These are phyloP conservation scores for Vulpes ferrilata DNA, from an alignment of 2,113 vertebrate genomes.

Conservation along the genomic window DNA sequence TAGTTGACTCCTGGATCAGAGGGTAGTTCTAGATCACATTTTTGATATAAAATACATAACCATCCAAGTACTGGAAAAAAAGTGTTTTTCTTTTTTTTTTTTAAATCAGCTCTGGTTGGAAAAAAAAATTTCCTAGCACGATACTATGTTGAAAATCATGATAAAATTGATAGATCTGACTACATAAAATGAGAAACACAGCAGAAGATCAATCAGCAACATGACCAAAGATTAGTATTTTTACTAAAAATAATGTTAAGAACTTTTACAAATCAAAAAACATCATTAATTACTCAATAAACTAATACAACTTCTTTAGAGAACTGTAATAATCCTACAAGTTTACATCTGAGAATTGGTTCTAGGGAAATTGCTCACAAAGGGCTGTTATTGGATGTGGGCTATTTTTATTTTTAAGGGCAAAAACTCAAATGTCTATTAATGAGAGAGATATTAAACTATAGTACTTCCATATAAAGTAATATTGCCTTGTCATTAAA, in stretches of 20 bases:
- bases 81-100: neutral
- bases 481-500: neutral
- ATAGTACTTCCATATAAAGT: neutral
- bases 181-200: slow-evolving; percentile 35
- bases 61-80: neutral
- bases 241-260: neutral
- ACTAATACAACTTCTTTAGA: neutral
- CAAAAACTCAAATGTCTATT: slow-evolving; percentile 4
- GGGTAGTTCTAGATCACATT: neutral
- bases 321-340: neutral
- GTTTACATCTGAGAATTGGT: neutral
- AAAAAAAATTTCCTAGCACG: neutral
- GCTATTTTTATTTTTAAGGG: slow-evolving; percentile 20
- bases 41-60: slow-evolving; percentile 24
- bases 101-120: neutral
- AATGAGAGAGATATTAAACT: neutral
- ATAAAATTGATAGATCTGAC: neutral
- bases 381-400: neutral
- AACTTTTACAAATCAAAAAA: neutral
- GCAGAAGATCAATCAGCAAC: neutral
- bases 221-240: neutral
- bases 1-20: neutral
- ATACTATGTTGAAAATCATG: slow-evolving; percentile 4
- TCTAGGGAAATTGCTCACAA: neutral
- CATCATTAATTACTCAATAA: neutral